These are phyloP conservation scores for Addax nasomaculatus DNA, from an alignment of 2,113 vertebrate species.

Conservation along the genomic window DNA sequence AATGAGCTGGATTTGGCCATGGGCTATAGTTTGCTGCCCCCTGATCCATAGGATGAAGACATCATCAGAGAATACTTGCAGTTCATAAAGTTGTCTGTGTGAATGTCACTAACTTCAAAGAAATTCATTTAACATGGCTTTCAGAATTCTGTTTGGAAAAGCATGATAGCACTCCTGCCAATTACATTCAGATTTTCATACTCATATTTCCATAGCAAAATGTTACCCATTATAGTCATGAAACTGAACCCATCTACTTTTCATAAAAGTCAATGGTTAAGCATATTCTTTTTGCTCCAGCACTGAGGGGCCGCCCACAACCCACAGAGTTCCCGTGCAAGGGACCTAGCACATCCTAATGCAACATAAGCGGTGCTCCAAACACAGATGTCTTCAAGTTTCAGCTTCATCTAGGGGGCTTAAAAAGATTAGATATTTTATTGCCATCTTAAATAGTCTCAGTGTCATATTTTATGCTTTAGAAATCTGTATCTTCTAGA, in stretches of 20 bases:
- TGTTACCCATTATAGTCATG: background rate
- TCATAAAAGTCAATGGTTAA: background rate
- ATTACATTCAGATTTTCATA: background rate
- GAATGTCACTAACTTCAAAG: background rate
- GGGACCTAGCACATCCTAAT: background rate
- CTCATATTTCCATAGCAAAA: background rate
- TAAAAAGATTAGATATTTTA: background rate
- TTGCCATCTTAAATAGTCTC: background rate
- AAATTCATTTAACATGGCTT: background rate
- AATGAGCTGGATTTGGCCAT: background rate
- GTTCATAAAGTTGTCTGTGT: background rate
- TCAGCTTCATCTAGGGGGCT: background rate
- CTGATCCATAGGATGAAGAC: background rate
- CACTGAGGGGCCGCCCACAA: background rate
- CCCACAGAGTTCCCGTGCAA: background rate
- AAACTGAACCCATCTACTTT: background rate
- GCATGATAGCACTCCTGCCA: background rate
- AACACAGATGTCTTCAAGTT: background rate
- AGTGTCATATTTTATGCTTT: background rate
- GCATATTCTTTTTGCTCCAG: background rate
- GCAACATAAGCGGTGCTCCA: background rate
- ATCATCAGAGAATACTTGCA: background rate
- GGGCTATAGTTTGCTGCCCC: background rate
- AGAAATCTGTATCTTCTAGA: background rate
- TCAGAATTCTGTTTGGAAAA: background rate